These are phyloP conservation scores for Coilia nasus DNA, from an alignment of 2,797 vertebrate species.

Conservation along the genomic window DNA sequence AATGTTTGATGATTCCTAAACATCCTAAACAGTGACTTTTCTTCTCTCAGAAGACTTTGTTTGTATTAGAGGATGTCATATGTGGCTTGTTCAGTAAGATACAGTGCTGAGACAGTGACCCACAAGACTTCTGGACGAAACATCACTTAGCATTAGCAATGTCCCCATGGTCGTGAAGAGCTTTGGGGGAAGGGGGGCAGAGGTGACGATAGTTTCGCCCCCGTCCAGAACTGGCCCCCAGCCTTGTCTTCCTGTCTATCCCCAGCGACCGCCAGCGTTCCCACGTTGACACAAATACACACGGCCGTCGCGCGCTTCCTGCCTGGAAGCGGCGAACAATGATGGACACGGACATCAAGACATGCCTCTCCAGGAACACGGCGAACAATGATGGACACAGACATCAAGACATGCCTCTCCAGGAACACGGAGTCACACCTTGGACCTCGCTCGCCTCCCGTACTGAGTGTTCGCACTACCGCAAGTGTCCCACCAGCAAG, in stretches of 20 bases:
- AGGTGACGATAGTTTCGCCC: not conserved
- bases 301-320: conserved; percentile 69
- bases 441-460: not conserved
- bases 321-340: conserved; percentile 62
- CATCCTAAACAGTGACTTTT: no score
- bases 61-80: not conserved
- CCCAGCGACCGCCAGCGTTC: conserved; percentile 59
- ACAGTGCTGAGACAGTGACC: not conserved
- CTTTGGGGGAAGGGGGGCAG: not conserved
- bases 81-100: not conserved
- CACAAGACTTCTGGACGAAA: not conserved
- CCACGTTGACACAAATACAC: conserved; percentile 68
- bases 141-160: not conserved
- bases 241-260: conserved; percentile 78
- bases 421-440: conserved; percentile 52
- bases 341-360: conserved; percentile 43
- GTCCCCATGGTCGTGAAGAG: not conserved
- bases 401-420: conserved; percentile 54
- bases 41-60: no score
- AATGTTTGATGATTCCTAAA: no score
- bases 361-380: conserved; percentile 56
- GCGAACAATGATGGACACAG: conserved; percentile 52
- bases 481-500: not conserved
- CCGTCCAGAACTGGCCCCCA: conserved; percentile 49
- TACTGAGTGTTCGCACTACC: not conserved